Conservation (phyloP, 2,888 invertebrate species). For the Ennomos fuscantarius region DNA sequence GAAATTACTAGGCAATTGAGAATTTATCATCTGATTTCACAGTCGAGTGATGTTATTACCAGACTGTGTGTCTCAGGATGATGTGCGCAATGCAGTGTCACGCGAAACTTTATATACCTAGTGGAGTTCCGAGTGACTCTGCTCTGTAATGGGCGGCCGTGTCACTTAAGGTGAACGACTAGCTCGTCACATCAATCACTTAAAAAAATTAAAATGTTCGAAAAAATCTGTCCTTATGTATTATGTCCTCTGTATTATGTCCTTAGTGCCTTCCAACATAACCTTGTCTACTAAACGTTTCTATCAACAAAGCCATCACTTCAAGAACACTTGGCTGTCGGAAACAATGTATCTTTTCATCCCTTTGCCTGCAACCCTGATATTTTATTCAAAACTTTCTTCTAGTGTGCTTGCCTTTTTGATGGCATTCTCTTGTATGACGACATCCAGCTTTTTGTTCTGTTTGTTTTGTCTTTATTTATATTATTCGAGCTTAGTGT, state of each 20-base stretch:
- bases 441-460: conserved; percentile 32
- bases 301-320: conserved; percentile 19
- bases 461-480: conserved; percentile 20
- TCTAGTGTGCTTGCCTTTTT: conserved; percentile 53
- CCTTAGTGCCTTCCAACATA: conserved; percentile 3
- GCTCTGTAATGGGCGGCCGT: no score
- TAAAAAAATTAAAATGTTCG: not conserved
- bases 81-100: no score
- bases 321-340: conserved; percentile 18
- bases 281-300: conserved; percentile 22
- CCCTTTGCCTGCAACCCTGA: conserved; percentile 29
- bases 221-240: conserved; percentile 21
- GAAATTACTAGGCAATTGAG: no score
- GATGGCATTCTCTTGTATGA: conserved; percentile 55
- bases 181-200: no score
- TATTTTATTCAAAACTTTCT: conserved; percentile 52
- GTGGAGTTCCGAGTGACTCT: no score
- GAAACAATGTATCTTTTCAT: conserved; percentile 29
- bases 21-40: no score
- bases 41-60: no score
- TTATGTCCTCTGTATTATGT: conserved; percentile 11
- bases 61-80: no score
- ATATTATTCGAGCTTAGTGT: not conserved
- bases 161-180: no score
- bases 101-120: no score